Percentiles rank a stretch among this genome's conserved stretches.
phyloP scores from a whole-genome alignment of 1,140 invertebrate species.

The Euura lappo region DNA sequence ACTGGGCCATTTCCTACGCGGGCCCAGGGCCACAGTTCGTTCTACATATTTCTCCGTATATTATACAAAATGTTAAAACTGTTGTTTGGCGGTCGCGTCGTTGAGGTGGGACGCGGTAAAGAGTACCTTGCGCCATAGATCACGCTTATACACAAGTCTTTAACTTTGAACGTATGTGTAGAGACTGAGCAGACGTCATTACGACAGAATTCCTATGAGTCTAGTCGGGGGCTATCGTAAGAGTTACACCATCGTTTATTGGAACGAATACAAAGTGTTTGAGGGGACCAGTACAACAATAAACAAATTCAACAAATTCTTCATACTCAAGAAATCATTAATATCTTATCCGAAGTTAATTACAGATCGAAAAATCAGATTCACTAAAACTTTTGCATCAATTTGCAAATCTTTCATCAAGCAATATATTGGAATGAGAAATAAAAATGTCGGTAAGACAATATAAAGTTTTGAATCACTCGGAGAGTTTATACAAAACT shows the following conservation, averaged over 20 bases:
- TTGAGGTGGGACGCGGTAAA: neutral
- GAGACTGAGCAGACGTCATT: neutral
- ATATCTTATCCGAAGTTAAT: no score
- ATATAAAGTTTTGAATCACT: no score
- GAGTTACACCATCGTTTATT: constrained; percentile 2
- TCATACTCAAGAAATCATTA: no score
- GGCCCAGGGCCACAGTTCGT: neutral
- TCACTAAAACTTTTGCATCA: no score
- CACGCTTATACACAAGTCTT: neutral
- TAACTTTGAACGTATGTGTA: neutral
- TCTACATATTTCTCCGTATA: neutral
- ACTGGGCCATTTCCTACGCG: neutral
- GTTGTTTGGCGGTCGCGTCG: neutral
- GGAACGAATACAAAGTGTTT: no score
- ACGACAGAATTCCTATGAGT: constrained; percentile 2
- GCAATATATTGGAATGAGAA: no score
- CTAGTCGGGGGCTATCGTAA: neutral
- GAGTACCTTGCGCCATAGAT: neutral
- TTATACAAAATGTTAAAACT: constrained; percentile 1
- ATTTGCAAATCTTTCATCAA: no score
- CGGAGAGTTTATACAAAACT: no score
- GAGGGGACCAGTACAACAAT: no score
- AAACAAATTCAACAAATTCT: no score
- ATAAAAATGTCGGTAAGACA: no score
- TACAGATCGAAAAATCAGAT: no score